phyloP scores from a whole-genome alignment of 1,140 invertebrate genomes.

The Telenomus remus region DNA sequence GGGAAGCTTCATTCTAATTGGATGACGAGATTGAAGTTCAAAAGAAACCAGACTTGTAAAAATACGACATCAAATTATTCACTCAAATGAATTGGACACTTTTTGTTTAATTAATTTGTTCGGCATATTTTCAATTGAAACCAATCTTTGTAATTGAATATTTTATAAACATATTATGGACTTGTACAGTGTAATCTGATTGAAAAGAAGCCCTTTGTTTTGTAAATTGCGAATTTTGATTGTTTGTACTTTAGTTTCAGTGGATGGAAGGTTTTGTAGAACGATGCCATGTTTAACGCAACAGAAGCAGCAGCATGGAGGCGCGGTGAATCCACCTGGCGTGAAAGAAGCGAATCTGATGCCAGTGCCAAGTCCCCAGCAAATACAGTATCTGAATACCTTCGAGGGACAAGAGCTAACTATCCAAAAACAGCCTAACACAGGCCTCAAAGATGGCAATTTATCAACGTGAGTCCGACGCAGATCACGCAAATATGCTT shows the following conservation, averaged over 20 bases:
- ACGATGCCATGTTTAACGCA: slow-evolving; percentile 86
- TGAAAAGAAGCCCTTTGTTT: too few relatives aligned
- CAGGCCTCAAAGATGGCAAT: slow-evolving; percentile 85
- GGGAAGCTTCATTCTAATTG: slow-evolving; percentile 8
- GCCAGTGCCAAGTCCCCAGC: slow-evolving; percentile 96
- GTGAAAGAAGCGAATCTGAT: slow-evolving; percentile 92
- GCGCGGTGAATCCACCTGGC: slow-evolving; percentile 69
- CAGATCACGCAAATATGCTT: neutral
- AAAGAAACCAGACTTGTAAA: neutral
- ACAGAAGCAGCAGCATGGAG: slow-evolving; percentile 80
- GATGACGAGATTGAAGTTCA: slow-evolving; percentile 7
- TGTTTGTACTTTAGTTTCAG: slow-evolving; percentile 65
- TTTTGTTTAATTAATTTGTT: slow-evolving; percentile 1
- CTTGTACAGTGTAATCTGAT: too few relatives aligned
- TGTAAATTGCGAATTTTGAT: neutral
- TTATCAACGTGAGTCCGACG: slow-evolving; percentile 77
- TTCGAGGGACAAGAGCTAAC: slow-evolving; percentile 97
- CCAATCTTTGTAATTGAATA: neutral
- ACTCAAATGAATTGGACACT: neutral
- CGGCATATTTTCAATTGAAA: neutral
- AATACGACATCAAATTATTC: too few relatives aligned
- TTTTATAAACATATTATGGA: too few relatives aligned
- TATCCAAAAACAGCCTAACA: slow-evolving; percentile 97
- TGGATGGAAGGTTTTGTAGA: slow-evolving; percentile 87
- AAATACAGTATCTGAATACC: slow-evolving; percentile 95